Evolutionary conservation across 2,797 vertebrate species (phyloP).

Genomic region (Apogon talboti): DNA sequence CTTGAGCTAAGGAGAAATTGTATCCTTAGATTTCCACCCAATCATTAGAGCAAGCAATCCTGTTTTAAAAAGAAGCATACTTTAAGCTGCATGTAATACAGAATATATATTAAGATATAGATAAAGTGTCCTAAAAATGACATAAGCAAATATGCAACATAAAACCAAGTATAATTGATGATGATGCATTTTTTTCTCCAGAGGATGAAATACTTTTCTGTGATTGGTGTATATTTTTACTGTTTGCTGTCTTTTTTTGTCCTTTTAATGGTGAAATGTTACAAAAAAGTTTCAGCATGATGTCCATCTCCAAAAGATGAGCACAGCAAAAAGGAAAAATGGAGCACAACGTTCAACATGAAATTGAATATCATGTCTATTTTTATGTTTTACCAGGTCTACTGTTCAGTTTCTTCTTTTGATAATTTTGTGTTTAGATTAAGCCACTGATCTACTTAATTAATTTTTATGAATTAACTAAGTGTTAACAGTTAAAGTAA

Average conservation of each 20-base stretch:
- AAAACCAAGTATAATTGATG: conserved; percentile 26
- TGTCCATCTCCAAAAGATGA: conserved; percentile 19
- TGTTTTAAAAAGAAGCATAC: conserved; percentile 40
- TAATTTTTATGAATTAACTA: conserved; percentile 5
- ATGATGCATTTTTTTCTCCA: too few relatives aligned
- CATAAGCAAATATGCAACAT: conserved; percentile 22
- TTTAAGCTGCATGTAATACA: conserved; percentile 27
- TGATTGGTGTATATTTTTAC: too few relatives aligned
- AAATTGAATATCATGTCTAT: conserved; percentile 1
- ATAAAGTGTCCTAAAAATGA: conserved; percentile 12
- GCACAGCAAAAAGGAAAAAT: conserved; percentile 14
- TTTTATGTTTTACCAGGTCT: conserved; percentile 19
- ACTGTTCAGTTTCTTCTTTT: background rate
- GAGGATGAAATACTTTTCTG: too few relatives aligned
- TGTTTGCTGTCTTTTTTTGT: background rate
- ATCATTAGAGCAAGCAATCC: conserved; percentile 35
- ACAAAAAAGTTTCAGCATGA: conserved; percentile 3
- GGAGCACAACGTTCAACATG: conserved; percentile 5
- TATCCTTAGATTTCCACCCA: conserved; percentile 31
- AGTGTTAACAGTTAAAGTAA: conserved; percentile 26
- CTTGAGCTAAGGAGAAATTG: conserved; percentile 36
- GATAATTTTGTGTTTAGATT: conserved; percentile 18
- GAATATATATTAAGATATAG: conserved; percentile 21
- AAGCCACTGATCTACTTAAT: too few relatives aligned
- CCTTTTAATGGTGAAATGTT: conserved; percentile 18